phyloP scores from a whole-genome alignment of 2,888 invertebrate species.

The Stomorhina lunata region DNA sequence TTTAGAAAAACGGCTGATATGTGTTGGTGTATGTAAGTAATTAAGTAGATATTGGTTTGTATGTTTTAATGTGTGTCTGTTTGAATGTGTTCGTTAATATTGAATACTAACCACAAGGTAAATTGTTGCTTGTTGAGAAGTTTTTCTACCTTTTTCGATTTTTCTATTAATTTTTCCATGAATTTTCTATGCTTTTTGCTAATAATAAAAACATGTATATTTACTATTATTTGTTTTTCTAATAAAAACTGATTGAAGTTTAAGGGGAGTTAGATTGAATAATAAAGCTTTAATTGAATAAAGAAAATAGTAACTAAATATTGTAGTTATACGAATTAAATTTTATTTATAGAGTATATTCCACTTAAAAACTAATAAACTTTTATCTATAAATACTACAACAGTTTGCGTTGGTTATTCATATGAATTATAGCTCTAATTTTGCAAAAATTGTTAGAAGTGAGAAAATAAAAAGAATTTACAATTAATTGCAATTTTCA shows the following conservation, averaged over 20 bases:
- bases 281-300: not conserved
- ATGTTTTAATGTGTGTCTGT: not conserved
- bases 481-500: too few species aligned
- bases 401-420: too few species aligned
- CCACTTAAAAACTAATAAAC: too few species aligned
- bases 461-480: too few species aligned
- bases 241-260: not conserved
- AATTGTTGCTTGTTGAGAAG: constrained; percentile 15
- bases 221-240: not conserved
- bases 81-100: not conserved
- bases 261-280: not conserved
- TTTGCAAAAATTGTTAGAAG: too few species aligned
- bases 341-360: too few species aligned
- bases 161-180: constrained; percentile 5
- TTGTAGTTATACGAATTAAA: too few species aligned
- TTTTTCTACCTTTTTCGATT: not conserved
- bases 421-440: too few species aligned
- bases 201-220: not conserved
- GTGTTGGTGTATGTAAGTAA: too few species aligned
- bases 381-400: too few species aligned
- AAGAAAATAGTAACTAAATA: too few species aligned
- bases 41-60: too few species aligned
- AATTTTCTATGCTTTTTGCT: not conserved
- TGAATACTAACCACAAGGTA: not conserved
- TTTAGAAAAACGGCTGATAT: not conserved